Evolutionary conservation across 2,888 invertebrate genomes (phyloP).

Genomic region (Aphrophora alni): DNA sequence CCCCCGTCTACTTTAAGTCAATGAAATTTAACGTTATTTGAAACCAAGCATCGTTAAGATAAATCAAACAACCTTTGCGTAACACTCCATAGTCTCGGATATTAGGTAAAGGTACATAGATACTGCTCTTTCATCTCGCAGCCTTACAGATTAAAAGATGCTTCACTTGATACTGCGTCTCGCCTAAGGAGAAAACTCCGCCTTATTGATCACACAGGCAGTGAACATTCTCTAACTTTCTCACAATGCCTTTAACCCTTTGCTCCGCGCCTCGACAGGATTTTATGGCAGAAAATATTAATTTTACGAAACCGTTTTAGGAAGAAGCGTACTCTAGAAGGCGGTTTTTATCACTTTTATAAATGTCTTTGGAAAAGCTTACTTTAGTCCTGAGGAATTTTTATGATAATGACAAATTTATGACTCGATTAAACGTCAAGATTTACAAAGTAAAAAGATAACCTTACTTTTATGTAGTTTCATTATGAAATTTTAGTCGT

Average conservation of each 20-base stretch:
- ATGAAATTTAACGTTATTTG: no score
- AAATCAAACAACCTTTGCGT: background rate
- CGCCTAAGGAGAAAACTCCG: background rate
- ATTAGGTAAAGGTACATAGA: background rate
- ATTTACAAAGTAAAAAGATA: background rate
- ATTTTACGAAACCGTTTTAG: background rate
- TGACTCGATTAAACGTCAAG: background rate
- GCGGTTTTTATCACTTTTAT: background rate
- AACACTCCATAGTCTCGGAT: background rate
- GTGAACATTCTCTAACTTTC: background rate
- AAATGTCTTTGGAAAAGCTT: background rate
- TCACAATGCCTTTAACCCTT: background rate
- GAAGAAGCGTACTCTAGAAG: background rate
- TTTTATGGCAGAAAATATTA: background rate
- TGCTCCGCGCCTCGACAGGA: no score
- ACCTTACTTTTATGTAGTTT: background rate
- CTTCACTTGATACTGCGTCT: no score
- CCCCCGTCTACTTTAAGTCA: no score
- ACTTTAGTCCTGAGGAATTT: background rate
- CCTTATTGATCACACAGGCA: background rate
- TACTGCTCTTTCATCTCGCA: background rate
- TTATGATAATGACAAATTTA: background rate
- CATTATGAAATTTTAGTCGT: no score
- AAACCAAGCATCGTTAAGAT: background rate
- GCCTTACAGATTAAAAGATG: background rate